Evolutionary conservation across 2,113 vertebrate genomes (phyloP).

Genomic region (Salvelinus fontinalis): DNA sequence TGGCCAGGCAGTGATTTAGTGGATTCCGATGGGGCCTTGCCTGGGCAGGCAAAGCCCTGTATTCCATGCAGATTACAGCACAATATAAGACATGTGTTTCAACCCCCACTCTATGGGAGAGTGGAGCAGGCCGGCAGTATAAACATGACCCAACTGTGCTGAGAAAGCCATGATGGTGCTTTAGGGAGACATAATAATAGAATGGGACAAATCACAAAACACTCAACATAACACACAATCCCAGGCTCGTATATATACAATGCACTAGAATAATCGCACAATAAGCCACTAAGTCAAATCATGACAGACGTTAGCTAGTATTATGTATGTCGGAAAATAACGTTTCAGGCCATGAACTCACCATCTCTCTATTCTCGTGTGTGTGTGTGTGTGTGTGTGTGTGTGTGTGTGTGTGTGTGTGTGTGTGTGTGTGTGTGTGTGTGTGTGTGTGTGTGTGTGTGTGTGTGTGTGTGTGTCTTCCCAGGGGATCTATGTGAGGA

Average conservation of each 20-base stretch:
- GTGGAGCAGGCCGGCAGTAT: not conserved
- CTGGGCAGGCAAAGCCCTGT: not conserved
- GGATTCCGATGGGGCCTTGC: not conserved
- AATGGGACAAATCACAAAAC: not conserved
- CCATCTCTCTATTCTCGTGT: not conserved
- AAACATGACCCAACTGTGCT: conserved; percentile 24
- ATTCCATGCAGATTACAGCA: not conserved
- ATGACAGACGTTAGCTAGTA: not conserved
- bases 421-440: too few relatives aligned
- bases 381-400: conserved; percentile 6
- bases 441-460: too few relatives aligned
- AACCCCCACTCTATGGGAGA: not conserved
- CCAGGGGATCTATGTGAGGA: conserved; percentile 94
- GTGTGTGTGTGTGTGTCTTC: too few relatives aligned
- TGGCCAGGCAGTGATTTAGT: conserved; percentile 2
- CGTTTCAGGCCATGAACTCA: not conserved
- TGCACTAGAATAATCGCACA: not conserved
- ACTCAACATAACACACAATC: not conserved
- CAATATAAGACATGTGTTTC: not conserved
- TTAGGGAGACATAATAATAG: conserved; percentile 12
- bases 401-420: conserved; percentile 8
- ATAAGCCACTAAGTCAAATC: not conserved
- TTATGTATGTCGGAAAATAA: not conserved
- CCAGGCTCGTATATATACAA: too few relatives aligned
- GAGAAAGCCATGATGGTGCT: conserved; percentile 10